A percentile compares a stretch with the other conserved stretches of the same genome.
Evolutionary conservation across 2,113 vertebrate species (phyloP).

Genomic region (Lipophrys pholis): DNA sequence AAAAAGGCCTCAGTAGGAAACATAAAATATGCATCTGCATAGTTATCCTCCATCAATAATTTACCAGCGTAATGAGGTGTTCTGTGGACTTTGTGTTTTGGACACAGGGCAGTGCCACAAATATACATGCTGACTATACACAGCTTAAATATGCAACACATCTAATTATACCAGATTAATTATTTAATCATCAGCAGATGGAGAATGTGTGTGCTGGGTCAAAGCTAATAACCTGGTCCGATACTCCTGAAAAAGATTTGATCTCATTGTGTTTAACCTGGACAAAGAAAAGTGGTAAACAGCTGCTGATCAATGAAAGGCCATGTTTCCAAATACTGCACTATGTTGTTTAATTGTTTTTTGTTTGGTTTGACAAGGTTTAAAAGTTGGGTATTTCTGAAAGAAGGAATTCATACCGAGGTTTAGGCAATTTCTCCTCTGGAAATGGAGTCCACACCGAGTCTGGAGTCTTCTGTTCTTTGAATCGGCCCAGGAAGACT

Average conservation of each 20-base stretch:
- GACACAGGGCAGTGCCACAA: conserved; percentile 44
- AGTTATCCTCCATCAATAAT: conserved; percentile 78
- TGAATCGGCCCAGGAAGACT: conserved; percentile 94
- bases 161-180: conserved; percentile 80
- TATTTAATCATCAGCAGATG: conserved; percentile 77
- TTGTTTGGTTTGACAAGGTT: not conserved
- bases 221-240: conserved; percentile 60
- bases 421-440: conserved; percentile 95
- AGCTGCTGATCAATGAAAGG: conserved; percentile 19
- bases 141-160: conserved; percentile 77
- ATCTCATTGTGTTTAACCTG: conserved; percentile 58
- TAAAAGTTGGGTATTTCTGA: not conserved
- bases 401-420: conserved; percentile 84
- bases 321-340: not conserved
- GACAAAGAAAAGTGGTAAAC: conserved; percentile 35
- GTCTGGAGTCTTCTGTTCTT: conserved; percentile 97
- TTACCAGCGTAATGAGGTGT: conserved; percentile 67
- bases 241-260: conserved; percentile 47
- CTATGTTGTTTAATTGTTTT: not conserved
- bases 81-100: conserved; percentile 63
- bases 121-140: conserved; percentile 60
- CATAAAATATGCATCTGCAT: conserved; percentile 78
- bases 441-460: conserved; percentile 98
- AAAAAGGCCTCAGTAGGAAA: conserved; percentile 71
- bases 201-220: conserved; percentile 63